phyloP scores from a whole-genome alignment of 2,888 invertebrate genomes.

The Meteorus cinctellus region DNA sequence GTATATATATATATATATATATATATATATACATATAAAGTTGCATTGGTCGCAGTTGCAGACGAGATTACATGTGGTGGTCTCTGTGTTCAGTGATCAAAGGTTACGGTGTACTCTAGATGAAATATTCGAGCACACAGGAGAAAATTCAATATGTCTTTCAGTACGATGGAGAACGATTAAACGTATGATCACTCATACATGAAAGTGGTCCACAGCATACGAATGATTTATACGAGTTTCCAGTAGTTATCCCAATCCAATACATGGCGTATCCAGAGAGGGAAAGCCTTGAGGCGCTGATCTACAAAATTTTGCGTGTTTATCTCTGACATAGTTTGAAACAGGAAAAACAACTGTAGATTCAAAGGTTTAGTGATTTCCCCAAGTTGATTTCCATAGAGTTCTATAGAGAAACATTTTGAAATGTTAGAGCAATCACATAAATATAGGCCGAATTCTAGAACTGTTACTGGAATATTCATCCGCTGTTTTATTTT shows the following conservation, averaged over 20 bases:
- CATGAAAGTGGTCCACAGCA: not conserved
- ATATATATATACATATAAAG: slow-evolving; percentile 17
- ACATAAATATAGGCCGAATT: too few relatives aligned
- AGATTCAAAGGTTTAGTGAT: too few relatives aligned
- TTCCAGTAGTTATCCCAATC: not conserved
- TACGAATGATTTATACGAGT: not conserved
- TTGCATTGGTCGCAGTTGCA: slow-evolving; percentile 51
- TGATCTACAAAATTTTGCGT: too few relatives aligned
- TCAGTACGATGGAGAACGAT: not conserved
- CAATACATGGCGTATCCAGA: too few relatives aligned
- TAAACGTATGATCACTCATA: slow-evolving; percentile 11
- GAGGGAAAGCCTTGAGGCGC: too few relatives aligned
- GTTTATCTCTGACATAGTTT: too few relatives aligned
- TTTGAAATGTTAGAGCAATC: too few relatives aligned
- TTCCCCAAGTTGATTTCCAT: too few relatives aligned
- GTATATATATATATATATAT: not conserved
- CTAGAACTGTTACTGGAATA: too few relatives aligned
- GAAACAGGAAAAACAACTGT: too few relatives aligned
- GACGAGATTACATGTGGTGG: slow-evolving; percentile 53
- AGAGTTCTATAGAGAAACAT: too few relatives aligned
- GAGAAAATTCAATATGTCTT: slow-evolving; percentile 28
- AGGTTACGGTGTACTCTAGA: slow-evolving; percentile 32
- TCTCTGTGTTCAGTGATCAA: slow-evolving; percentile 51
- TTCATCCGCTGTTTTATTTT: too few relatives aligned
- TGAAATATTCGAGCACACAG: slow-evolving; percentile 14